These are phyloP conservation scores for Phylloscopus trochilus DNA, from an alignment of 2,113 vertebrate genomes.

Conservation along the genomic window DNA sequence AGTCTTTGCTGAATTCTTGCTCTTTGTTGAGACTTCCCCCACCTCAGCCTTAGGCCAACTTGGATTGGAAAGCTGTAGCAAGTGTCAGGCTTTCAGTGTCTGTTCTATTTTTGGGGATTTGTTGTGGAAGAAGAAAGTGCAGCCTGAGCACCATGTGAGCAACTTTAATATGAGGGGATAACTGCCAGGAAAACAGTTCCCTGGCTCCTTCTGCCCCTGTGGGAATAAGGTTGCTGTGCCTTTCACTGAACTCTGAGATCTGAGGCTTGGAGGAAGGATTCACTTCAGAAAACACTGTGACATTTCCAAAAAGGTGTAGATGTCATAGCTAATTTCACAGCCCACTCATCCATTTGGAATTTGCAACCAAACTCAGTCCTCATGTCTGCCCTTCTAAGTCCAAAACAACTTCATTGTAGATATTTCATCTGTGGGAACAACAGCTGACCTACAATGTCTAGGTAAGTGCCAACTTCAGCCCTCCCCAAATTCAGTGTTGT, in stretches of 20 bases:
- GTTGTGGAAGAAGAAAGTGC: neutral
- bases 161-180: neutral
- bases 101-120: neutral
- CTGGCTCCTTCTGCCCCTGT: neutral
- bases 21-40: neutral
- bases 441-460: neutral
- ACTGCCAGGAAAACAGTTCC: neutral
- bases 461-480: neutral
- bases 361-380: neutral
- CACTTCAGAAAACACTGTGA: neutral
- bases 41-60: neutral
- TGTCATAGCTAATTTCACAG: neutral
- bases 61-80: neutral
- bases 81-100: neutral
- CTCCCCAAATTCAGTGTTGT: neutral
- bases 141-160: neutral
- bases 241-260: neutral
- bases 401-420: neutral
- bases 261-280: neutral
- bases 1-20: neutral
- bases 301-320: neutral
- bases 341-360: neutral
- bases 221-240: neutral
- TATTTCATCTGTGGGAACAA: neutral
- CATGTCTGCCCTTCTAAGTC: neutral